phyloP scores from a whole-genome alignment of 2,113 vertebrate species.

The Pseudorectes ferrugineus region DNA sequence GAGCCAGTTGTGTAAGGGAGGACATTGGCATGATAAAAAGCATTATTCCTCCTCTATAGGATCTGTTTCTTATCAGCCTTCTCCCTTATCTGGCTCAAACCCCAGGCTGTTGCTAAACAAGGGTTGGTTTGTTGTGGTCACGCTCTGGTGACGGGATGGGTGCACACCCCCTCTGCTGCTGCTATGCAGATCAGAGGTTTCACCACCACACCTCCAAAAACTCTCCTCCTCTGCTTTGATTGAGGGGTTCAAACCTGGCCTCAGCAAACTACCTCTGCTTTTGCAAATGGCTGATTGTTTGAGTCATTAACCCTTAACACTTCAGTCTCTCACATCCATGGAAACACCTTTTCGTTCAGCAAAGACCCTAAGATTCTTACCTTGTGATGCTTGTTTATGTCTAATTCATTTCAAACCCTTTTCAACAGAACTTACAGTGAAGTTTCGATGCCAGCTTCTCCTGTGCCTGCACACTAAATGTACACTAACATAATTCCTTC shows the following conservation, averaged over 20 bases:
- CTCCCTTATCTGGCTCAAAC: background rate
- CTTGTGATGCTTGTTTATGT: background rate
- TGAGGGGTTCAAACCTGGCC: background rate
- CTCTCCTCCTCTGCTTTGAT: background rate
- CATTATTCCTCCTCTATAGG: background rate
- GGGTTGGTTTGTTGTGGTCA: background rate
- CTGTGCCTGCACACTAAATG: background rate
- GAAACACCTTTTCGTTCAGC: background rate
- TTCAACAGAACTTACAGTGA: background rate
- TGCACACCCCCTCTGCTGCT: background rate
- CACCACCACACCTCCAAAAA: background rate
- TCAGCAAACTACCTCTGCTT: background rate
- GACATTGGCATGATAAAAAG: background rate
- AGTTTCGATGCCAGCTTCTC: background rate
- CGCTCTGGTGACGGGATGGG: background rate
- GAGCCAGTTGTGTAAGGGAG: background rate
- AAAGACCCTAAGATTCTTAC: background rate
- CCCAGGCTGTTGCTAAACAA: background rate
- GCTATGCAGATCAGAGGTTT: background rate
- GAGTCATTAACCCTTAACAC: background rate
- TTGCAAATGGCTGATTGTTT: background rate
- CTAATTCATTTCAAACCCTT: background rate
- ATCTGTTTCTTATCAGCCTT: background rate
- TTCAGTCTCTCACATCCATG: background rate
- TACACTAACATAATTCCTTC: background rate